Evolutionary conservation across 1,140 invertebrate genomes (phyloP).

Genomic region (Drosophila bocqueti): DNA sequence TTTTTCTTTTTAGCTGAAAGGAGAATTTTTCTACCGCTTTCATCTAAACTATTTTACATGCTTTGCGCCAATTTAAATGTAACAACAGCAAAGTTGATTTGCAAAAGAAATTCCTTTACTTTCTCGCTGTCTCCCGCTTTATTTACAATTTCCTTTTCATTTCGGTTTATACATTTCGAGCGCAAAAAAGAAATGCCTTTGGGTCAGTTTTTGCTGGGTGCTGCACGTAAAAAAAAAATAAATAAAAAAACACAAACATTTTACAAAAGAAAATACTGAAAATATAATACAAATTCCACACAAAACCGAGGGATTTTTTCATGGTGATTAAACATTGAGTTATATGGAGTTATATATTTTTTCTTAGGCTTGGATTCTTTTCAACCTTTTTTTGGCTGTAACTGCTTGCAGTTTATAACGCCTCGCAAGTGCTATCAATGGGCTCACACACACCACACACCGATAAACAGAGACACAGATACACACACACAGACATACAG

Average conservation of each 20-base stretch:
- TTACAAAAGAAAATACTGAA: background rate
- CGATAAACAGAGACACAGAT: constrained; percentile 12
- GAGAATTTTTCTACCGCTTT: constrained; percentile 15
- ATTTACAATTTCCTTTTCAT: constrained; percentile 38
- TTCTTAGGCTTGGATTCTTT: background rate
- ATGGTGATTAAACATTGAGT: constrained; percentile 8
- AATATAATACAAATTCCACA: background rate
- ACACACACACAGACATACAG: constrained; percentile 14
- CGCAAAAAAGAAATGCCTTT: constrained; percentile 12
- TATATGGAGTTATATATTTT: constrained; percentile 3
- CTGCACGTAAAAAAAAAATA: background rate
- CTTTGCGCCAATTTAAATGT: constrained; percentile 34
- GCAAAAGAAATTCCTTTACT: constrained; percentile 23
- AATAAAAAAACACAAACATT: too few relatives aligned
- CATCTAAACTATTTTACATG: constrained; percentile 27
- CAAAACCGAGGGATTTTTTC: background rate
- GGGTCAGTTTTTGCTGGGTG: constrained; percentile 22
- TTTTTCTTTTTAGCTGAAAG: background rate
- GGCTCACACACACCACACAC: constrained; percentile 37
- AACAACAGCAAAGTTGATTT: constrained; percentile 19
- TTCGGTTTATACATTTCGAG: constrained; percentile 9
- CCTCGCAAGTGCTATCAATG: constrained; percentile 79
- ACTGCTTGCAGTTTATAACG: constrained; percentile 81
- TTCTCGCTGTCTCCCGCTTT: constrained; percentile 18
- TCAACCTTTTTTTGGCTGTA: constrained; percentile 34